Evolutionary conservation across 2,113 vertebrate species (phyloP).

Genomic region (Hemiscyllium ocellatum): DNA sequence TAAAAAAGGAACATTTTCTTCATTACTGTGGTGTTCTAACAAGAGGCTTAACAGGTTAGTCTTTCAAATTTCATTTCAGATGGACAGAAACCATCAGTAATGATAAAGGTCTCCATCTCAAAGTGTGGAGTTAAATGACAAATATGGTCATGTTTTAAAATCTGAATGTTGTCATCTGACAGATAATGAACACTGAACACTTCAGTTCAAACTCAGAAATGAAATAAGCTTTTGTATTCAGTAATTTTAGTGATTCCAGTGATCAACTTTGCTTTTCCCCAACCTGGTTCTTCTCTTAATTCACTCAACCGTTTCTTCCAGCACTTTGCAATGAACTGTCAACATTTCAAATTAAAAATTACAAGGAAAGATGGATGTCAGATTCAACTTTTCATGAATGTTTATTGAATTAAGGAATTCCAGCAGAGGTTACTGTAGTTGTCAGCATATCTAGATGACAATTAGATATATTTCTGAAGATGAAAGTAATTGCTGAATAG

Average conservation of each 20-base stretch:
- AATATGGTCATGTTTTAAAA: neutral
- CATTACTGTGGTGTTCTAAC: neutral
- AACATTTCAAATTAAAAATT: neutral
- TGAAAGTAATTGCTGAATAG: neutral
- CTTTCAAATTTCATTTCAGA: neutral
- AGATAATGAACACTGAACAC: neutral
- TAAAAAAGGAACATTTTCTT: neutral
- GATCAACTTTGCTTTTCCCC: neutral
- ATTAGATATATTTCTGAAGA: neutral
- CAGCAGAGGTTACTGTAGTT: neutral
- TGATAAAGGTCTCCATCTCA: neutral
- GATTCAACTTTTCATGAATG: neutral
- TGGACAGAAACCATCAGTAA: neutral
- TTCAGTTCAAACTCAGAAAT: neutral
- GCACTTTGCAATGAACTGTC: neutral
- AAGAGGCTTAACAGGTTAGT: neutral
- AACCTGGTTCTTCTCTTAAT: neutral
- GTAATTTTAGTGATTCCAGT: neutral
- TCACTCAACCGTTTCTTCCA: neutral
- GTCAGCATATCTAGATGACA: neutral
- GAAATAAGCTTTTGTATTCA: neutral
- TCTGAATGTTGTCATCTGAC: neutral
- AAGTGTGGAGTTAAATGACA: too few relatives aligned
- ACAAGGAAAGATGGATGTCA: neutral
- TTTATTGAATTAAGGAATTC: neutral